These are phyloP conservation scores for Tigriopus californicus DNA, from an alignment of 2,888 invertebrate species.

Conservation along the genomic window DNA sequence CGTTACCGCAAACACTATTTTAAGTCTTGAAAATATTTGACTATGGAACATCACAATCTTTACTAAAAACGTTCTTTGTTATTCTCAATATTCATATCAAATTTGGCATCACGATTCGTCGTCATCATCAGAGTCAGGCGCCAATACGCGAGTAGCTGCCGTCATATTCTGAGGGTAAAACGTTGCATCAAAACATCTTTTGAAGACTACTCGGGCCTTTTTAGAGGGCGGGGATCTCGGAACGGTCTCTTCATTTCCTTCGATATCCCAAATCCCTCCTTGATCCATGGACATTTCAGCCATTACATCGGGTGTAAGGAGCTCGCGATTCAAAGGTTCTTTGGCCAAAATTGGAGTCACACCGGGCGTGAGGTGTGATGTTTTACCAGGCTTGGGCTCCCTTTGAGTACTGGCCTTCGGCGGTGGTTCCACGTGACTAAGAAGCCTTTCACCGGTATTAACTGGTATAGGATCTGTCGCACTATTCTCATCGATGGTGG, in stretches of 20 bases:
- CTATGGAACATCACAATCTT: no score
- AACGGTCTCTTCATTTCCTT: constrained; percentile 32
- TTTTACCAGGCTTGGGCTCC: no score
- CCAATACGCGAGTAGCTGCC: constrained; percentile 40
- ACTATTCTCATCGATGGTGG: not conserved
- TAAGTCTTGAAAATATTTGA: no score
- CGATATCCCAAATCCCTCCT: constrained; percentile 9
- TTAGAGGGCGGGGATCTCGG: constrained; percentile 40
- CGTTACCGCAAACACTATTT: no score
- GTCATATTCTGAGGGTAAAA: constrained; percentile 38
- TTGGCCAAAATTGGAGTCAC: not conserved
- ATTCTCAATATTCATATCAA: no score
- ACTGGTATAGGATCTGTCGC: not conserved
- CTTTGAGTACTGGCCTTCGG: not conserved
- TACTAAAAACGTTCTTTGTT: no score
- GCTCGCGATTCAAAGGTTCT: not conserved
- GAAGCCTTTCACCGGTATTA: no score
- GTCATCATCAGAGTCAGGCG: constrained; percentile 53
- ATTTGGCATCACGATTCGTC: not conserved
- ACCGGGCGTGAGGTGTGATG: no score
- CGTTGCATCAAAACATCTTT: constrained; percentile 52
- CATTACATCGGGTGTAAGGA: not conserved
- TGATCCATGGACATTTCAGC: not conserved
- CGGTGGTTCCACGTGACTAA: no score
- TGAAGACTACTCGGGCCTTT: constrained; percentile 43